Evolutionary conservation across 2,113 vertebrate genomes (phyloP).

Genomic region (Gnathonemus longibarbis): DNA sequence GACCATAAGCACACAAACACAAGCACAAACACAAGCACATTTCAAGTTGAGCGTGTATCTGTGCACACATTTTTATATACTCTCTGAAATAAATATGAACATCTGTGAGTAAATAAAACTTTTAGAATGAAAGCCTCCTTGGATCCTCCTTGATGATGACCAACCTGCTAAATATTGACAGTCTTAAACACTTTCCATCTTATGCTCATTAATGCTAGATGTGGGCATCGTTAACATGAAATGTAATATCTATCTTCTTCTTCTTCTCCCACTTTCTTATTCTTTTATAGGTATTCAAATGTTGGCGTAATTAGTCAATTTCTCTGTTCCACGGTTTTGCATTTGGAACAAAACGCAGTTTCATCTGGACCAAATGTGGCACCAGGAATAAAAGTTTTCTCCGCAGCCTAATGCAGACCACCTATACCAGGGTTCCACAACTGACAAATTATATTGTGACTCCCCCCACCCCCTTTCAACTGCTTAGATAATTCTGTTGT

Average conservation of each 20-base stretch:
- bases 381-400: background rate
- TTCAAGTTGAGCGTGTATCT: background rate
- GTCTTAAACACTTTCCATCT: background rate
- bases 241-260: background rate
- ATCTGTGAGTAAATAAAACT: background rate
- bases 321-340: background rate
- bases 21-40: background rate
- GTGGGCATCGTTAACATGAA: background rate
- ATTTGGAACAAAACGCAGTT: background rate
- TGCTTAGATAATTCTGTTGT: background rate
- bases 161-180: background rate
- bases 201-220: background rate
- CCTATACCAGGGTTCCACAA: background rate
- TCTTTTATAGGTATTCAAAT: background rate
- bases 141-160: background rate
- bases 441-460: background rate
- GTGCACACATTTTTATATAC: background rate
- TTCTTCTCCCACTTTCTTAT: background rate
- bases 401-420: background rate
- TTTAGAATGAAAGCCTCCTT: background rate
- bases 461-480: background rate
- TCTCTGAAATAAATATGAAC: background rate
- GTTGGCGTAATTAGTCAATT: background rate
- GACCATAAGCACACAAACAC: background rate
- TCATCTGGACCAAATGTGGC: background rate